These are phyloP conservation scores for Cyclura pinguis DNA, from an alignment of 2,797 vertebrate species.

Conservation along the genomic window DNA sequence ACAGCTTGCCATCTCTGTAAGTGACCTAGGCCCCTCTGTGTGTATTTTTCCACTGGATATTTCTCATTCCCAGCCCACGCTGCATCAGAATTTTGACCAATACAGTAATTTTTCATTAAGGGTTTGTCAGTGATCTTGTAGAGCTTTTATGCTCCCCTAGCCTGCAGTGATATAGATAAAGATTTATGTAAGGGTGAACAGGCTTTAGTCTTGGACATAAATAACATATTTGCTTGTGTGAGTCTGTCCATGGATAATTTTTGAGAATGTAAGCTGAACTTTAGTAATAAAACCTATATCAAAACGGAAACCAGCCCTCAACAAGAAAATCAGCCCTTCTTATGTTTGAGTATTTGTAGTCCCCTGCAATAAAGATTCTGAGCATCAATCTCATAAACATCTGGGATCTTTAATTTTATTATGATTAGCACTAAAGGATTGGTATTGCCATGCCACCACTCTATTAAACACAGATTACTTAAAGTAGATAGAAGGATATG, in stretches of 20 bases:
- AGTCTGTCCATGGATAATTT: conserved; percentile 61
- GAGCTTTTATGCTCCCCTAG: no score
- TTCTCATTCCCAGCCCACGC: background rate
- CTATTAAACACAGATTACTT: conserved; percentile 70
- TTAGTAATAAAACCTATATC: conserved; percentile 68
- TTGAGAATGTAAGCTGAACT: conserved; percentile 65
- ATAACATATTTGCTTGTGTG: conserved; percentile 69
- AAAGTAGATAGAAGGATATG: conserved; percentile 50
- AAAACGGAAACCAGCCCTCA: conserved; percentile 71
- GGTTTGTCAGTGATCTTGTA: conserved; percentile 5
- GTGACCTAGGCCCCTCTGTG: background rate
- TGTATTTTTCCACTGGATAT: background rate
- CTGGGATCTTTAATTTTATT: conserved; percentile 61
- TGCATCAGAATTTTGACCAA: background rate
- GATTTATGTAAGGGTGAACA: conserved; percentile 56
- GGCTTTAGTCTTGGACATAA: conserved; percentile 64
- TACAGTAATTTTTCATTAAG: background rate
- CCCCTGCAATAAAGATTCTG: conserved; percentile 73
- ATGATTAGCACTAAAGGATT: conserved; percentile 68
- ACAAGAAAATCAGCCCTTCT: conserved; percentile 67
- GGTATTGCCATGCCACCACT: conserved; percentile 57
- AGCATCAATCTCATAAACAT: conserved; percentile 61
- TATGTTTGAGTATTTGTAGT: conserved; percentile 57
- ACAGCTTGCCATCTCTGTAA: background rate
- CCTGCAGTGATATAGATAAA: conserved; percentile 58